Conservation (phyloP, 1,140 invertebrate species). For the Rhopalosiphum padi region DNA sequence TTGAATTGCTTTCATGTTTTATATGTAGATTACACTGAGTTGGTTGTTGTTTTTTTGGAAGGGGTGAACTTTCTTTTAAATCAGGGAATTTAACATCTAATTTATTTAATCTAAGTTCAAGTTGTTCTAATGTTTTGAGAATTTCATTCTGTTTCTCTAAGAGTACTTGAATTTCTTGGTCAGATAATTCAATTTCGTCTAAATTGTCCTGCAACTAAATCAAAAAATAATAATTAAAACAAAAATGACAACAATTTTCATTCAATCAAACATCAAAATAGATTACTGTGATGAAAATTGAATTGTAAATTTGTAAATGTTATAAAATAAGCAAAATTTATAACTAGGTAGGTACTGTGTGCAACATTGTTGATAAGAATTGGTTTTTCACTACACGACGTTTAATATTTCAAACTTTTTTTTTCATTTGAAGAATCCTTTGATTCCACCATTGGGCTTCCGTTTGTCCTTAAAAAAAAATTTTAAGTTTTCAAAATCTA, state of each 20-base stretch:
- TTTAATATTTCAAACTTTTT: background rate
- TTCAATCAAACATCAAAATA: background rate
- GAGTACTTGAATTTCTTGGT: conserved; percentile 57
- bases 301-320: background rate
- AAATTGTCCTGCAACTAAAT: background rate
- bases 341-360: background rate
- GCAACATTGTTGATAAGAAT: background rate
- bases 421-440: too few relatives aligned
- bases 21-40: background rate
- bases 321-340: background rate
- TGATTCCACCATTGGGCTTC: background rate
- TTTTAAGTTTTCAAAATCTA: background rate
- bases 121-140: conserved; percentile 58
- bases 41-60: conserved; percentile 29
- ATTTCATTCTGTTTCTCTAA: conserved; percentile 60
- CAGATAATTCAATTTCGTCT: conserved; percentile 41
- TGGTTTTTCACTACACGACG: background rate
- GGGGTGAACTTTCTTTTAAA: background rate
- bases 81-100: conserved; percentile 58
- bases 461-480: background rate
- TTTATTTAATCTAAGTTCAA: conserved; percentile 58
- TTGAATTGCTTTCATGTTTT: background rate
- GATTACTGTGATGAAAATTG: background rate
- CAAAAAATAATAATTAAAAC: background rate
- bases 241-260: background rate